These are phyloP conservation scores for Escarpia spicata DNA, from an alignment of 2,888 invertebrate genomes.

Conservation along the genomic window DNA sequence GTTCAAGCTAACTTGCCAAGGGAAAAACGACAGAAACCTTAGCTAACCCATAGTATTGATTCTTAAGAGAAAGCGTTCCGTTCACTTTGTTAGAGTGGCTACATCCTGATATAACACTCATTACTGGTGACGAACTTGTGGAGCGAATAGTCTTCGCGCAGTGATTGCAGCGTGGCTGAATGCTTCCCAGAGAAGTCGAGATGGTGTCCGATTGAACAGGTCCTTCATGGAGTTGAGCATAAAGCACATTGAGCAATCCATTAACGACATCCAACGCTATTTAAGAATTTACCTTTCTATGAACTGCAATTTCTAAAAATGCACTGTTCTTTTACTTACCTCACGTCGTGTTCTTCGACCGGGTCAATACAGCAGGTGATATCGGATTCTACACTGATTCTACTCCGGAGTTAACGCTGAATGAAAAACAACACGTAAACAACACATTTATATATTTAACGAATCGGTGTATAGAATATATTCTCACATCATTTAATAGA, in stretches of 20 bases:
- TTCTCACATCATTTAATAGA: background rate
- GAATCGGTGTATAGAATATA: conserved; percentile 3
- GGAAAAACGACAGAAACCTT: too few species aligned
- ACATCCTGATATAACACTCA: background rate
- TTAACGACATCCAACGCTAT: too few species aligned
- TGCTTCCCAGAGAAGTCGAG: too few species aligned
- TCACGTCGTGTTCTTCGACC: background rate
- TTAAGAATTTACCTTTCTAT: too few species aligned
- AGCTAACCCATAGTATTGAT: too few species aligned
- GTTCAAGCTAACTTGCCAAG: too few species aligned
- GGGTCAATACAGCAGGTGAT: background rate
- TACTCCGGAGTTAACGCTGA: background rate
- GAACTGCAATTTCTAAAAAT: background rate
- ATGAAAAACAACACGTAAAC: background rate
- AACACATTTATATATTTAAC: background rate
- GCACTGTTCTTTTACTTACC: background rate
- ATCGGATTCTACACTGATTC: background rate
- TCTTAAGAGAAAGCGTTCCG: too few species aligned
- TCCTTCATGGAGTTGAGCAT: too few species aligned
- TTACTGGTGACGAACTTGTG: background rate
- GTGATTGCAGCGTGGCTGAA: too few species aligned
- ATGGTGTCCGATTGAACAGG: too few species aligned
- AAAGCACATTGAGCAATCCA: background rate
- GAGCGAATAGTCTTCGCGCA: too few species aligned
- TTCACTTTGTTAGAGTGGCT: background rate